phyloP scores from a whole-genome alignment of 2,888 invertebrate genomes.

The Terebella lapidaria region DNA sequence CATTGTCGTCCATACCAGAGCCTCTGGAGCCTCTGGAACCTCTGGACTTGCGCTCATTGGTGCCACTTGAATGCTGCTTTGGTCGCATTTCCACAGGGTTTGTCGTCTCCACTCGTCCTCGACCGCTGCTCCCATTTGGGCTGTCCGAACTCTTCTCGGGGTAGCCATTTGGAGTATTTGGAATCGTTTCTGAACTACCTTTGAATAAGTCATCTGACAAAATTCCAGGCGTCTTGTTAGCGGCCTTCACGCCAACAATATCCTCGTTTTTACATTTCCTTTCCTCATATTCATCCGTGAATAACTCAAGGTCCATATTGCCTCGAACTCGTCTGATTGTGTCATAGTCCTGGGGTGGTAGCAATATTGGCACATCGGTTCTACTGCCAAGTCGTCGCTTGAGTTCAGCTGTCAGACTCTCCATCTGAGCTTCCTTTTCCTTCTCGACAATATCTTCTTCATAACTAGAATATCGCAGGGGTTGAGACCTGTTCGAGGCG shows the following conservation, averaged over 20 bases:
- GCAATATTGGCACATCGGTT: conserved; percentile 23
- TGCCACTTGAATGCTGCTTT: neutral
- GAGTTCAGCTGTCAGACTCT: conserved; percentile 85
- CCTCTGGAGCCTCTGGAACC: neutral
- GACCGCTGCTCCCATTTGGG: neutral
- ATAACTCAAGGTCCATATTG: conserved; percentile 64
- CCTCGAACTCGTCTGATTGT: conserved; percentile 8
- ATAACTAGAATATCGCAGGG: too few relatives aligned
- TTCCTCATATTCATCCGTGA: conserved; percentile 1
- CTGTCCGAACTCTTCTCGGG: neutral
- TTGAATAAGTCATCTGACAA: neutral
- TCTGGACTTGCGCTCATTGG: neutral
- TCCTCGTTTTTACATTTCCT: conserved; percentile 12
- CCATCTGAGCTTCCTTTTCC: conserved; percentile 61
- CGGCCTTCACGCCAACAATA: conserved; percentile 10
- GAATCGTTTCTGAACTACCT: neutral
- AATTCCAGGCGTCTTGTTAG: neutral
- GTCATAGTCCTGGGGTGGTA: conserved; percentile 19
- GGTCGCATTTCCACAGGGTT: too few relatives aligned
- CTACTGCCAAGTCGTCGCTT: conserved; percentile 64
- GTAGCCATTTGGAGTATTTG: too few relatives aligned
- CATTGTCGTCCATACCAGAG: neutral
- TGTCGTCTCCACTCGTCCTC: neutral
- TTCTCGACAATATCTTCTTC: neutral
- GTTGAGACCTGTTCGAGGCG: neutral